phyloP scores from a whole-genome alignment of 2,113 vertebrate genomes.

The Stegastes partitus region DNA sequence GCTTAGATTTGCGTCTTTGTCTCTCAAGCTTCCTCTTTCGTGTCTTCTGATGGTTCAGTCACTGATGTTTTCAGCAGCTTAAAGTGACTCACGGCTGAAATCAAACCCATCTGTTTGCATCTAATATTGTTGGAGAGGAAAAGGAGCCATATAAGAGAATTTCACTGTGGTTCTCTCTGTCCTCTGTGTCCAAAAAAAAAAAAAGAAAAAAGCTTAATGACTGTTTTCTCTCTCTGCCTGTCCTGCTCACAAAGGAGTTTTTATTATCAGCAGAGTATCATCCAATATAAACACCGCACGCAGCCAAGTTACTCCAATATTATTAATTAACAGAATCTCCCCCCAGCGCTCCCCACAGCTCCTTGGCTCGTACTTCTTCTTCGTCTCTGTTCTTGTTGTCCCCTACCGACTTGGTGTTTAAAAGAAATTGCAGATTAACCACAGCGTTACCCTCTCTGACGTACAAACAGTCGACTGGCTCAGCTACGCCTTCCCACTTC shows the following conservation, averaged over 20 bases:
- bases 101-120: slow-evolving; percentile 30
- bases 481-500: neutral
- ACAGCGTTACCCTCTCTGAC: slow-evolving; percentile 15
- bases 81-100: slow-evolving; percentile 34
- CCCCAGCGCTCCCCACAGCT: slow-evolving; percentile 26
- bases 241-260: slow-evolving; percentile 39
- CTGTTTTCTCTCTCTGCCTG: slow-evolving; percentile 42
- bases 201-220: slow-evolving; percentile 12
- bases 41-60: slow-evolving; percentile 11
- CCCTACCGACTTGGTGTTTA: slow-evolving; percentile 15
- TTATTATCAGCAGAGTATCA: slow-evolving; percentile 40
- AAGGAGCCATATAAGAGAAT: slow-evolving; percentile 62
- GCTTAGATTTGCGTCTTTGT: slow-evolving; percentile 42
- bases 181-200: slow-evolving; percentile 34
- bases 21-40: slow-evolving; percentile 12
- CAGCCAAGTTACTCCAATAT: slow-evolving; percentile 51
- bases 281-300: slow-evolving; percentile 30
- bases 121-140: slow-evolving; percentile 43
- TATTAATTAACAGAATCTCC: slow-evolving; percentile 48
- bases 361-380: slow-evolving; percentile 17
- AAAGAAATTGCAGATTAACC: slow-evolving; percentile 27
- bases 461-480: slow-evolving; percentile 8
- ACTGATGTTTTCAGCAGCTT: slow-evolving; percentile 17
- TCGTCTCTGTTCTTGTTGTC: slow-evolving; percentile 9
- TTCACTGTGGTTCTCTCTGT: slow-evolving; percentile 49